phyloP scores from a whole-genome alignment of 2,113 vertebrate genomes.

The Balaenoptera acutorostrata region DNA sequence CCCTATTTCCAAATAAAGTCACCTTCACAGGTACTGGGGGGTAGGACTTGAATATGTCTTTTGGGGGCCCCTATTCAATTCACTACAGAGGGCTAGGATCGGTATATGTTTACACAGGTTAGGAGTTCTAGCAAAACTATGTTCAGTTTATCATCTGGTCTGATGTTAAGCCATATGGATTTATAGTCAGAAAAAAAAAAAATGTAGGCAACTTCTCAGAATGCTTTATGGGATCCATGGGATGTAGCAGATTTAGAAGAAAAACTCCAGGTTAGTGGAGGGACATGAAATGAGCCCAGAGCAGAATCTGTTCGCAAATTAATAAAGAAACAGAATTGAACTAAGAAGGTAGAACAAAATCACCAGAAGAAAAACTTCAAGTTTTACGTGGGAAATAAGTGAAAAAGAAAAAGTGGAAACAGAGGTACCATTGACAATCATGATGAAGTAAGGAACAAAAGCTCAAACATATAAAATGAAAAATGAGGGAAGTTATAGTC shows the following conservation, averaged over 20 bases:
- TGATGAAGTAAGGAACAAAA: not conserved
- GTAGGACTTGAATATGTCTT: not conserved
- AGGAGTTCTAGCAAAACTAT: not conserved
- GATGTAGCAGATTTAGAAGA: not conserved
- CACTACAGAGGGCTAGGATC: too few relatives aligned
- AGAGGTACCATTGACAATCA: not conserved
- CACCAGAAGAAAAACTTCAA: not conserved
- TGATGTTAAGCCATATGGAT: not conserved
- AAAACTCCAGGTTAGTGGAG: not conserved
- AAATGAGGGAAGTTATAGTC: not conserved
- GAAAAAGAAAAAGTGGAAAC: not conserved
- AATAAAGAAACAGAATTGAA: not conserved
- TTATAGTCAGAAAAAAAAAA: not conserved
- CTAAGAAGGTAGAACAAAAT: not conserved
- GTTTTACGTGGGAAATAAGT: not conserved
- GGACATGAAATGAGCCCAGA: not conserved
- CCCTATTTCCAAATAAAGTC: not conserved
- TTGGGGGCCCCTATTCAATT: not conserved
- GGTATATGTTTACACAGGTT: not conserved
- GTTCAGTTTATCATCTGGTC: not conserved
- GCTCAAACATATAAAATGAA: not conserved
- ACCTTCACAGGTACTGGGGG: not conserved
- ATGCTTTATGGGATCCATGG: not conserved
- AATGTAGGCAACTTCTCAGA: not conserved
- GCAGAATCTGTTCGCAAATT: not conserved